These are phyloP conservation scores for Pollenia griseotomentosa DNA, from an alignment of 2,888 invertebrate genomes.

Conservation along the genomic window DNA sequence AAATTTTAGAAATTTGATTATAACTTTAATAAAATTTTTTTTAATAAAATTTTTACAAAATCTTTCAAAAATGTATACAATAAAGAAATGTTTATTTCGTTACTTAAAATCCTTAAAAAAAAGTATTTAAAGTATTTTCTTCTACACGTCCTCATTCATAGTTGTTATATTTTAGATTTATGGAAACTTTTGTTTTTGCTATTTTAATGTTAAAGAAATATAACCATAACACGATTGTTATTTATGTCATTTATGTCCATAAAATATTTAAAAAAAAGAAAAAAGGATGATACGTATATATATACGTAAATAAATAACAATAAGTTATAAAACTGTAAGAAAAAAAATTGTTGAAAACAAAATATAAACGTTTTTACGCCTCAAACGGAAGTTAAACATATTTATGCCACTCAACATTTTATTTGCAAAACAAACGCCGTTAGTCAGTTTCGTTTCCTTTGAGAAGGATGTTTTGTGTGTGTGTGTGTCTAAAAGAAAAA, in stretches of 20 bases:
- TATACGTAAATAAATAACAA: not conserved
- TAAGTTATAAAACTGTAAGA: conserved; percentile 20
- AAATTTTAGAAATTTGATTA: too few relatives aligned
- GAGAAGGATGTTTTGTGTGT: not conserved
- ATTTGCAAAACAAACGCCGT: conserved; percentile 58
- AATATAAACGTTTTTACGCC: conserved; percentile 65
- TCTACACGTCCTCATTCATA: too few relatives aligned
- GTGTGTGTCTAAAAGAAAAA: not conserved
- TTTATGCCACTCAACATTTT: conserved; percentile 67
- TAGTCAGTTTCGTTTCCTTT: conserved; percentile 54
- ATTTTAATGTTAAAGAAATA: too few relatives aligned
- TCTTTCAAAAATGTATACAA: too few relatives aligned
- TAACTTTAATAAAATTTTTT: too few relatives aligned
- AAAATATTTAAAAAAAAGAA: conserved; percentile 22
- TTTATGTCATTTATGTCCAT: conserved; percentile 21
- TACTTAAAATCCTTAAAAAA: too few relatives aligned
- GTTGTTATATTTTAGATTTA: not conserved
- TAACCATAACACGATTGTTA: conserved; percentile 21
- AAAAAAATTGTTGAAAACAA: conserved; percentile 37
- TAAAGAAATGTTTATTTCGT: too few relatives aligned
- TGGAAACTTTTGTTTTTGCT: not conserved
- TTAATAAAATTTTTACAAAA: too few relatives aligned
- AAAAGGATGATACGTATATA: not conserved
- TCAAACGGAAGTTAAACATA: conserved; percentile 65
- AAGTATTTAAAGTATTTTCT: too few relatives aligned